A percentile compares a stretch with the other conserved stretches of the same genome.
Conservation (phyloP, 2,797 vertebrate species). For the Pipistrellus pipistrellus region DNA sequence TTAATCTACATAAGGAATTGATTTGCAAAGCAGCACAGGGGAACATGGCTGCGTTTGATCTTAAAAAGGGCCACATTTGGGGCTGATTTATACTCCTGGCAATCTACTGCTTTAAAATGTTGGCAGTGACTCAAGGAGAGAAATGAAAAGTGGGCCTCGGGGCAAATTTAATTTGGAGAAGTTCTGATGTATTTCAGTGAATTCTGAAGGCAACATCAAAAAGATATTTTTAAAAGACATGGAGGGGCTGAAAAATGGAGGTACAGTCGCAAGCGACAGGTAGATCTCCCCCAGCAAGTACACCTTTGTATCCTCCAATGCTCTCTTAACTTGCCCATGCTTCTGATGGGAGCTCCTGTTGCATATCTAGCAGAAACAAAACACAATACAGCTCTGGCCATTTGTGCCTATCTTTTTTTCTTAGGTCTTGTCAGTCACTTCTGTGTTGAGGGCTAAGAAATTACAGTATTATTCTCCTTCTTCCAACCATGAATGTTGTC, state of each 20-base stretch:
- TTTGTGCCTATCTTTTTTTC: background rate
- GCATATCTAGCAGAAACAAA: background rate
- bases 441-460: background rate
- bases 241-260: background rate
- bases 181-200: slow-evolving; percentile 7
- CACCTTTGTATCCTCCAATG: fast-evolving
- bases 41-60: slow-evolving; percentile 19
- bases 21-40: slow-evolving; percentile 40
- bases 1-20: slow-evolving; percentile 70
- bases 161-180: slow-evolving; percentile 57
- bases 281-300: background rate
- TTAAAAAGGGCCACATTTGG: slow-evolving; percentile 58
- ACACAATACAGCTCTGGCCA: background rate
- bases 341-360: background rate
- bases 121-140: slow-evolving; percentile 42
- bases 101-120: slow-evolving; percentile 52
- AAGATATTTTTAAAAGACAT: slow-evolving; percentile 26
- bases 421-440: background rate
- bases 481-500: background rate
- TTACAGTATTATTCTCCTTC: background rate
- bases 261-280: background rate
- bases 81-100: slow-evolving; percentile 38
- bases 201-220: slow-evolving; percentile 48
- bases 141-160: slow-evolving; percentile 41
- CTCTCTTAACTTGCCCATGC: background rate